A percentile compares a stretch with the other conserved stretches of the same genome.
Evolutionary conservation across 1,140 invertebrate species (phyloP).

Genomic region (Steinernema feltiae): DNA sequence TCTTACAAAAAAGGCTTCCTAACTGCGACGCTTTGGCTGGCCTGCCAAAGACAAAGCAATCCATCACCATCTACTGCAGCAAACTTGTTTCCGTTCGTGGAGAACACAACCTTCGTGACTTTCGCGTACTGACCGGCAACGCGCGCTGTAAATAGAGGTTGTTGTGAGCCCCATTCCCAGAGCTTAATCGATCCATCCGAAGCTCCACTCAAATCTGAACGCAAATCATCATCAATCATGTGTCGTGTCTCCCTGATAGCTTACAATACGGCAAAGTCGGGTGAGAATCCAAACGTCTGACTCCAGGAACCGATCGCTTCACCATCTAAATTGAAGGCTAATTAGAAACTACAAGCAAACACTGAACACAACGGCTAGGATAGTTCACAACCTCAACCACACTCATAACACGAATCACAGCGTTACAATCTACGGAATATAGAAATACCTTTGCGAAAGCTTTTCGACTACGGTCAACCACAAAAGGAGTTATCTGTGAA

Average conservation of each 20-base stretch:
- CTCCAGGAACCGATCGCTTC: slow-evolving; percentile 73
- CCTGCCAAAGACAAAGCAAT: slow-evolving; percentile 65
- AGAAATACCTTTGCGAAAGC: slow-evolving; percentile 51
- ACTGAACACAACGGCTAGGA: slow-evolving; percentile 26
- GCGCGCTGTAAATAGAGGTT: slow-evolving; percentile 78
- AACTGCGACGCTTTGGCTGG: slow-evolving; percentile 73
- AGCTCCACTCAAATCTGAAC: slow-evolving; percentile 81
- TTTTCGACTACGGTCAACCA: slow-evolving; percentile 54
- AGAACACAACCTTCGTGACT: slow-evolving; percentile 88
- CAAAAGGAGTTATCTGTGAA: slow-evolving; percentile 52
- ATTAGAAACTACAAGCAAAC: background rate
- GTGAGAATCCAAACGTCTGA: slow-evolving; percentile 88
- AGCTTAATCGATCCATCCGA: slow-evolving; percentile 93
- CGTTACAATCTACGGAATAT: background rate
- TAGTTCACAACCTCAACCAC: slow-evolving; percentile 14
- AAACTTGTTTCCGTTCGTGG: slow-evolving; percentile 86
- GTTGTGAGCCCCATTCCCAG: slow-evolving; percentile 93
- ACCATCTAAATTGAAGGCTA: slow-evolving; percentile 59
- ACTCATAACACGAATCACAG: slow-evolving; percentile 16
- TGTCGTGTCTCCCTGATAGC: slow-evolving; percentile 57
- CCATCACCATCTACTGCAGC: slow-evolving; percentile 58
- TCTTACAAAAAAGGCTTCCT: slow-evolving; percentile 88
- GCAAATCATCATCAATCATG: slow-evolving; percentile 31
- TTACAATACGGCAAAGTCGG: slow-evolving; percentile 86
- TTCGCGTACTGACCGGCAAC: slow-evolving; percentile 85